A percentile compares a stretch with the other conserved stretches of the same genome.
Conservation (phyloP, 2,113 vertebrate genomes). For the Mesoclemmys tuberculata region DNA sequence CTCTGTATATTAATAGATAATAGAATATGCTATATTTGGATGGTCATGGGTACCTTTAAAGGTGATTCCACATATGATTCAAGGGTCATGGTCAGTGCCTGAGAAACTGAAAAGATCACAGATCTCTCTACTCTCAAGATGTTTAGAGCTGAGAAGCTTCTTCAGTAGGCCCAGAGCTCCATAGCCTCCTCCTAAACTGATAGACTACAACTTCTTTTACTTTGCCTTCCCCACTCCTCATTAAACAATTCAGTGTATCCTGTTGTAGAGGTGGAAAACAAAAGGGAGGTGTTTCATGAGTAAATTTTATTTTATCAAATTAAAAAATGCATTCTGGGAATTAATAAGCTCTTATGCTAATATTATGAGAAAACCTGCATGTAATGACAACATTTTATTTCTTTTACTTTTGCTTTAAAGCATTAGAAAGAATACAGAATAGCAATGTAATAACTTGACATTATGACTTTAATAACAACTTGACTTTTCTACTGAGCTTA, state of each 20-base stretch:
- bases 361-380: neutral
- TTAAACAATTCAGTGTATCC: neutral
- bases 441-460: neutral
- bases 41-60: neutral
- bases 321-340: neutral
- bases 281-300: neutral
- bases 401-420: neutral
- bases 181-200: neutral
- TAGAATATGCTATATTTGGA: neutral
- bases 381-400: neutral
- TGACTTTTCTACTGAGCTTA: neutral
- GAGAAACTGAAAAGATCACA: neutral
- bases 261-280: neutral
- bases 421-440: neutral
- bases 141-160: neutral
- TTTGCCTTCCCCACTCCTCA: neutral
- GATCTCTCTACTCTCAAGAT: neutral
- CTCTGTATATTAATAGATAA: neutral
- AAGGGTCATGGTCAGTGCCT: neutral
- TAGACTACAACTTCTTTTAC: neutral
- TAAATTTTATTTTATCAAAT: neutral
- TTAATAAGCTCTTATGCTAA: neutral
- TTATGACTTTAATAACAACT: neutral
- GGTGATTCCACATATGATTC: neutral
- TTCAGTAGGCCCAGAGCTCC: neutral